A percentile compares a stretch with the other conserved stretches of the same genome.
These are phyloP conservation scores for Scaptomyza pallida DNA, from an alignment of 1,140 invertebrate genomes.

Conservation along the genomic window DNA sequence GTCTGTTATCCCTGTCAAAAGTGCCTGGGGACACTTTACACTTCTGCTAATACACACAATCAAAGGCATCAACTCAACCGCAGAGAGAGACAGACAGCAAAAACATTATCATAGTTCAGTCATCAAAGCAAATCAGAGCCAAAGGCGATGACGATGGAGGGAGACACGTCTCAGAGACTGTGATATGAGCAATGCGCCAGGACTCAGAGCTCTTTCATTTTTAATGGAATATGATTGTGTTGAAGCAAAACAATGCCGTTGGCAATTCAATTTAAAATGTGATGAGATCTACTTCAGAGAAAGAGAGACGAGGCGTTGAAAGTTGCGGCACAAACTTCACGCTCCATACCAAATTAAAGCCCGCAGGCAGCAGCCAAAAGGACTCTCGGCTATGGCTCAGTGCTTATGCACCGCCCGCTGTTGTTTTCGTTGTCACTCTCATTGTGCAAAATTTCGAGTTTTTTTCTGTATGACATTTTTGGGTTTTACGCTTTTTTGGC, in stretches of 20 bases:
- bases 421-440: slow-evolving; percentile 82
- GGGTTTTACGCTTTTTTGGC: slow-evolving; percentile 73
- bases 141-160: slow-evolving; percentile 5
- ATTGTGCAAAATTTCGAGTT: slow-evolving; percentile 60
- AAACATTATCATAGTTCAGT: slow-evolving; percentile 70
- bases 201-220: slow-evolving; percentile 31
- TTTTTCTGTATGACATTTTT: slow-evolving; percentile 77
- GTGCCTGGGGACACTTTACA: slow-evolving; percentile 23
- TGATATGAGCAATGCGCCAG: slow-evolving; percentile 66
- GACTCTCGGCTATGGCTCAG: slow-evolving; percentile 34
- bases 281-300: slow-evolving; percentile 28
- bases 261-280: slow-evolving; percentile 82
- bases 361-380: slow-evolving; percentile 55
- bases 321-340: slow-evolving; percentile 80
- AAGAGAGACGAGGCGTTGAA: slow-evolving; percentile 32
- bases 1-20: slow-evolving; percentile 17
- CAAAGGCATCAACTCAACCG: slow-evolving; percentile 76
- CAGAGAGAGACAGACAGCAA: slow-evolving; percentile 26
- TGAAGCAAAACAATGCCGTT: slow-evolving; percentile 80
- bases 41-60: slow-evolving; percentile 38
- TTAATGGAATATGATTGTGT: slow-evolving; percentile 82
- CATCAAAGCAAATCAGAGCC: slow-evolving; percentile 65
- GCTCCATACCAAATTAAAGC: slow-evolving; percentile 76
- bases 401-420: slow-evolving; percentile 73
- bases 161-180: slow-evolving; percentile 38